phyloP scores from a whole-genome alignment of 2,888 invertebrate species.

The Cheilosia impressa region DNA sequence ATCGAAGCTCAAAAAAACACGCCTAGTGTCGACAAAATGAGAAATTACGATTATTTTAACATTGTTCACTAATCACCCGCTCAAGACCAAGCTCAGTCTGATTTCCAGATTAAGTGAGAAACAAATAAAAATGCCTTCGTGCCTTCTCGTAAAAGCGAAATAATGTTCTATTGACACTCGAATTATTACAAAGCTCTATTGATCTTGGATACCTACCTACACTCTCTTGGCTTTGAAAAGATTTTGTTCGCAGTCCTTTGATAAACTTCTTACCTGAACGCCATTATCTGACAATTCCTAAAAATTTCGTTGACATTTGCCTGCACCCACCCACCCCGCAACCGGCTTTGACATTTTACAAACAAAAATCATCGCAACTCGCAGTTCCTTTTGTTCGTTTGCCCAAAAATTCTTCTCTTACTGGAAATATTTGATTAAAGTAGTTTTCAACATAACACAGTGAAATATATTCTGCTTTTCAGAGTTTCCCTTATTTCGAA shows the following conservation, averaged over 20 bases:
- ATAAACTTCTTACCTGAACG: conserved; percentile 5
- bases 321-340: neutral
- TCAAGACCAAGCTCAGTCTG: too few species aligned
- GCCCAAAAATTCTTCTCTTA: conserved; percentile 22
- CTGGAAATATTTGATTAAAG: conserved; percentile 15
- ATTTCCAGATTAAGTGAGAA: too few species aligned
- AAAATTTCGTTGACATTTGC: conserved; percentile 23
- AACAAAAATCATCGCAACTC: conserved; percentile 41
- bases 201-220: too few species aligned
- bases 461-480: neutral
- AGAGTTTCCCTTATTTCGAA: neutral
- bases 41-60: too few species aligned
- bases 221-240: too few species aligned
- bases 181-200: too few species aligned
- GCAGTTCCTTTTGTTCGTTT: conserved; percentile 7
- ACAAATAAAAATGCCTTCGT: too few species aligned
- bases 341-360: conserved; percentile 27
- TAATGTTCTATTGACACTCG: too few species aligned
- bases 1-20: too few species aligned
- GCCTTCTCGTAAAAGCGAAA: too few species aligned
- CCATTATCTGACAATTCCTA: conserved; percentile 17
- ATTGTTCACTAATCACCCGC: too few species aligned
- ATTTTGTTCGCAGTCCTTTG: neutral
- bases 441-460: neutral
- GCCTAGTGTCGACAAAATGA: too few species aligned